A percentile compares a stretch with the other conserved stretches of the same genome.
Conservation (phyloP, 2,888 invertebrate genomes). For the Rhodophaea formosa region DNA sequence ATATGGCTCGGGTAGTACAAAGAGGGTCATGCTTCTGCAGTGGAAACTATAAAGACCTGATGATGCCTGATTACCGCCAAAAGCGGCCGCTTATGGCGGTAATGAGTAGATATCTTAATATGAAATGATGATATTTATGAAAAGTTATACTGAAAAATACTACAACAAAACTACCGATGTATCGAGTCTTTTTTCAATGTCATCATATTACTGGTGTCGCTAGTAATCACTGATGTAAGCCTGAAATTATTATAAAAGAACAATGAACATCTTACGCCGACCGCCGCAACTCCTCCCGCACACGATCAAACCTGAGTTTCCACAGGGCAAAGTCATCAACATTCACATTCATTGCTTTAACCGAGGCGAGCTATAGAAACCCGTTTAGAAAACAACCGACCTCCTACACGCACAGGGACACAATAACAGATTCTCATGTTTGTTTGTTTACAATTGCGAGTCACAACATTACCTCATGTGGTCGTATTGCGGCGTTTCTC, state of each 20-base stretch:
- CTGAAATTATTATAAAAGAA: neutral
- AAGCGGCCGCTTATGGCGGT: too few relatives aligned
- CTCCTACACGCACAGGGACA: neutral
- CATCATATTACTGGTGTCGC: too few relatives aligned
- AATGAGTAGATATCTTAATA: too few relatives aligned
- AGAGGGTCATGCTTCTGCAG: too few relatives aligned
- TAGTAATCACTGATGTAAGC: too few relatives aligned
- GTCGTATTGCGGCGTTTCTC: conserved; percentile 32
- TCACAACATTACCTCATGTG: conserved; percentile 50
- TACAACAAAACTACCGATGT: too few relatives aligned
- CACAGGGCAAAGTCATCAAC: conserved; percentile 56
- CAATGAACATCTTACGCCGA: conserved; percentile 46
- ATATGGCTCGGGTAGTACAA: too few relatives aligned
- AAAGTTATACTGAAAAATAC: too few relatives aligned
- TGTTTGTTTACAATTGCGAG: conserved; percentile 27
- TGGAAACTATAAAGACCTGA: too few relatives aligned
- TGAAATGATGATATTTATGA: too few relatives aligned
- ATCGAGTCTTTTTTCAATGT: too few relatives aligned
- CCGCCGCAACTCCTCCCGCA: conserved; percentile 52
- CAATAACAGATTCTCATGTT: neutral
- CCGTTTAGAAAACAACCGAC: neutral
- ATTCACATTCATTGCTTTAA: conserved; percentile 36
- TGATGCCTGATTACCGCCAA: too few relatives aligned
- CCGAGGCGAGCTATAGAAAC: neutral
- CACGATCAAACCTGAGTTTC: conserved; percentile 64